Base-by-base conservation (phyloP, 2,888 invertebrate genomes). In the Pollenia angustigena region DNA sequence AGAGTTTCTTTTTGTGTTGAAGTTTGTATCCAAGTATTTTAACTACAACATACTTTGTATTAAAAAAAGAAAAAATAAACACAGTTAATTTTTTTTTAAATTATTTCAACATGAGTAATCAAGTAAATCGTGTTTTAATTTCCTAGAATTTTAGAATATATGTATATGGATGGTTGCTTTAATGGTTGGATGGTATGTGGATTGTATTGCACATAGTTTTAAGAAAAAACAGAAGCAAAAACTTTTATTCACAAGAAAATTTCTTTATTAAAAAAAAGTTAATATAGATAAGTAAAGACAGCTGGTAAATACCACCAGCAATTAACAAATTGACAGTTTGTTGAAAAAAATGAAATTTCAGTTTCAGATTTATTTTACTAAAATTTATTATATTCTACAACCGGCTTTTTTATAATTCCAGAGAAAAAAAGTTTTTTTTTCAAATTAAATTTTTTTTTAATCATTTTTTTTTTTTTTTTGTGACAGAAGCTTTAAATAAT, bases 41-140 rank as follows among this genome's bases (percentile, higher is more conserved):
- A 64, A 64, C 75, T 78, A 18, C 44, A 66, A 18, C 44, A 66
- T 42, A 79, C 16, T 69, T 79, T 79, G 48, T 68, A 44, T 54
- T 16, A 4, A 42, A 69, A 58, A 40, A 71, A 58, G n/a, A 46
- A 16, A 60, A 40, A 52, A 50, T 23, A 52, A 56, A 46, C n/a
- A 54, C 4, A 4, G 54, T 64, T 48, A 16, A 2, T 76, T 56
- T 64, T 50, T 69, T 75, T 85, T 78, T 62, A 82, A 79, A 83
- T 86, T 86, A 84, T 87, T 87, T 87, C 83, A 87, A 87, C 86
- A 87, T 87, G 74, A 86, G 82, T 68, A 72, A 81, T 83, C 76
- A 84, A 87, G 83, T 87, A 87, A 87, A 81, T 87, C 87, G 60
- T 79, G 85, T 87, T 76, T 76, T 83, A 75, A 80, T 84, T 87